Conservation (phyloP, 64 coral and sea anemone genomes). For the Stylophora pistillata region DNA sequence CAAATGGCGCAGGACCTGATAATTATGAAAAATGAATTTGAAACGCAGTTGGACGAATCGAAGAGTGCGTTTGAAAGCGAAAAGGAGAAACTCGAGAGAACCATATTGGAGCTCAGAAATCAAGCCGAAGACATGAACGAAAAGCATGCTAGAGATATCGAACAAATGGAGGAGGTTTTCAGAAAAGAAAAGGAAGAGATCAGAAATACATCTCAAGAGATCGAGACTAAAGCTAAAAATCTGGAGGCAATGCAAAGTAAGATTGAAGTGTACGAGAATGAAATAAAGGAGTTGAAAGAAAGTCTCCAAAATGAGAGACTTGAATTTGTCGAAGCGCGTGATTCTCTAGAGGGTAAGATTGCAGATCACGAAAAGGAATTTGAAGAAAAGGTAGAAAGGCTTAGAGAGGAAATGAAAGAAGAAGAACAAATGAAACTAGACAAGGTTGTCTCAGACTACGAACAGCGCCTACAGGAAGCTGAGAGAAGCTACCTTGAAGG, state of each 20-base stretch:
- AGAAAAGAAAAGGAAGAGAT: constrained; percentile 47
- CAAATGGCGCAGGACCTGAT: constrained; percentile 66
- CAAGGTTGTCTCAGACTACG: constrained; percentile 32
- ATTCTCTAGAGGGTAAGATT: constrained; percentile 42
- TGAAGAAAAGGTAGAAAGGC: constrained; percentile 64
- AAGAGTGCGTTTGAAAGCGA: constrained; percentile 58
- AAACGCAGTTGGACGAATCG: constrained; percentile 60
- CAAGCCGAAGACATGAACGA: constrained; percentile 11
- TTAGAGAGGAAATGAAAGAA: constrained; percentile 39
- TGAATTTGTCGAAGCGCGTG: constrained; percentile 48
- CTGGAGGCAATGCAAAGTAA: constrained; percentile 16
- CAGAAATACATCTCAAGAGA: background rate
- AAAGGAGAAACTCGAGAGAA: constrained; percentile 22
- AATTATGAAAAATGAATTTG: constrained; percentile 82
- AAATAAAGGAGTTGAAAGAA: constrained; percentile 70
- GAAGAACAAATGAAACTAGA: constrained; percentile 38
- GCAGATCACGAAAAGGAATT: constrained; percentile 46
- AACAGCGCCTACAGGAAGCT: constrained; percentile 39
- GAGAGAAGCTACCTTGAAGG: constrained; percentile 39
- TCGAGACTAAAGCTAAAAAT: background rate
- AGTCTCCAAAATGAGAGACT: constrained; percentile 49
- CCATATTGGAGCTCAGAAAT: constrained; percentile 22
- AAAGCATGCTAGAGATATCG: constrained; percentile 21
- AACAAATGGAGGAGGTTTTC: constrained; percentile 23
- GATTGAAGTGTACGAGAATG: constrained; percentile 50